phyloP scores from a whole-genome alignment of 2,113 vertebrate species.

The Sinocyclocheilus maitianheensis region DNA sequence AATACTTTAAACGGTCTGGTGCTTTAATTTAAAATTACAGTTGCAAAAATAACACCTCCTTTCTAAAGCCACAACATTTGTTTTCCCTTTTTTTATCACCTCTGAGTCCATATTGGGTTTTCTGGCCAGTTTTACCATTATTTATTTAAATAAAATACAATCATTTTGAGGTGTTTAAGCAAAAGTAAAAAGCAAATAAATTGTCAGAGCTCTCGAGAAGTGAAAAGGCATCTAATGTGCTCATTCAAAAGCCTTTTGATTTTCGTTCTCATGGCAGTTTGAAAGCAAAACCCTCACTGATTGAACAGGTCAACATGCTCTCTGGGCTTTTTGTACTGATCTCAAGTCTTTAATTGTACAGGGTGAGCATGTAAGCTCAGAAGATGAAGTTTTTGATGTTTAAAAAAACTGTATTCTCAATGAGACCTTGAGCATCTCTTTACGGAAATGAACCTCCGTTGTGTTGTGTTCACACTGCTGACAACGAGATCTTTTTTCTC shows the following conservation, averaged over 20 bases:
- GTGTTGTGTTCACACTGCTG: not conserved
- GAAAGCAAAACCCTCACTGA: slow-evolving; percentile 4
- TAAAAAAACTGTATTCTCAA: not conserved
- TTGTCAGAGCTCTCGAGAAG: not conserved
- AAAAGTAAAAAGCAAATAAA: not conserved
- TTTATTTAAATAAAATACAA: not conserved
- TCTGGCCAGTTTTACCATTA: not conserved
- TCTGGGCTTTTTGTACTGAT: slow-evolving; percentile 5
- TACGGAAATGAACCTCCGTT: not conserved
- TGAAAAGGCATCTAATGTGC: not conserved
- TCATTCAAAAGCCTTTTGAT: slow-evolving; percentile 16
- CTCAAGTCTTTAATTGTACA: slow-evolving; percentile 26
- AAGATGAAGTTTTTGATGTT: not conserved
- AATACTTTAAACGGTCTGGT: not conserved
- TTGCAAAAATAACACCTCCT: too few relatives aligned
- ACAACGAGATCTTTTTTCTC: not conserved
- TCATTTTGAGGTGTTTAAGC: not conserved
- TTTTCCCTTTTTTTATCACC: too few relatives aligned
- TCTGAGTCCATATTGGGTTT: not conserved
- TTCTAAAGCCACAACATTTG: too few relatives aligned
- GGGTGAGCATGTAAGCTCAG: not conserved
- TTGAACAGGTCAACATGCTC: not conserved
- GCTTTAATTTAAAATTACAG: not conserved
- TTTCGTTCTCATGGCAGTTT: slow-evolving; percentile 1
- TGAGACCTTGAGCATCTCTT: not conserved